Evolutionary conservation across 2,888 invertebrate species (phyloP).

Genomic region (Pollenia griseotomentosa): DNA sequence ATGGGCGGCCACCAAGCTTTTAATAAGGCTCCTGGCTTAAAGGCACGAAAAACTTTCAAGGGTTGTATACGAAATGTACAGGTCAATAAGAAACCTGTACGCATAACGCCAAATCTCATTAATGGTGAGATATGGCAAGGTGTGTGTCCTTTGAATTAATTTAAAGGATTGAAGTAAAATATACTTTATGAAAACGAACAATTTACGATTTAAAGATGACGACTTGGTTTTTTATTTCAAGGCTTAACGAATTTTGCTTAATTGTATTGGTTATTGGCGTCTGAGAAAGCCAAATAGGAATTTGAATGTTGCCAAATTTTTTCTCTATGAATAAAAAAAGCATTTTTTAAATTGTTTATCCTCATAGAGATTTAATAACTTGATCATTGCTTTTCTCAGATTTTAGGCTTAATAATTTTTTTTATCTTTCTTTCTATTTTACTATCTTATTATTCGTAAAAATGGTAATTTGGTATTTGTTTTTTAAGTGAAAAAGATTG

Average conservation of each 20-base stretch:
- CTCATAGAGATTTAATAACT: constrained; percentile 2
- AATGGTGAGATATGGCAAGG: constrained; percentile 91
- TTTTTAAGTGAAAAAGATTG: background rate
- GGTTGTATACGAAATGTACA: constrained; percentile 91
- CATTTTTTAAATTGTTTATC: background rate
- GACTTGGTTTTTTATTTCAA: constrained; percentile 25
- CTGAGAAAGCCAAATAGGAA: background rate
- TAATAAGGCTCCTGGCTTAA: constrained; percentile 87
- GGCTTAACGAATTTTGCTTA: constrained; percentile 84
- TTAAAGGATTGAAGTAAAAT: background rate
- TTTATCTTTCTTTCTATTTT: background rate
- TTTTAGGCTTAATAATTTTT: background rate
- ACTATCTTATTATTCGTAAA: background rate
- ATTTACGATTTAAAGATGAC: constrained; percentile 29
- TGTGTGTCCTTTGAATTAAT: constrained; percentile 91
- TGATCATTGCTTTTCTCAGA: constrained; percentile 41
- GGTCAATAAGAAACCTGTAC: constrained; percentile 86
- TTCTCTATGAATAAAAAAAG: background rate
- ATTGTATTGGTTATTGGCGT: constrained; percentile 86
- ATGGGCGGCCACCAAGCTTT: constrained; percentile 93
- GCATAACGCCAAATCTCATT: constrained; percentile 86
- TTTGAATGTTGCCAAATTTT: background rate
- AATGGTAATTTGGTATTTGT: background rate
- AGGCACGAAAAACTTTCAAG: constrained; percentile 89
- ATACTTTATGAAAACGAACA: constrained; percentile 12